Percentiles rank a stretch among this genome's conserved stretches.
Conservation (phyloP, 2,113 vertebrate species). For the Chionomys nivalis region DNA sequence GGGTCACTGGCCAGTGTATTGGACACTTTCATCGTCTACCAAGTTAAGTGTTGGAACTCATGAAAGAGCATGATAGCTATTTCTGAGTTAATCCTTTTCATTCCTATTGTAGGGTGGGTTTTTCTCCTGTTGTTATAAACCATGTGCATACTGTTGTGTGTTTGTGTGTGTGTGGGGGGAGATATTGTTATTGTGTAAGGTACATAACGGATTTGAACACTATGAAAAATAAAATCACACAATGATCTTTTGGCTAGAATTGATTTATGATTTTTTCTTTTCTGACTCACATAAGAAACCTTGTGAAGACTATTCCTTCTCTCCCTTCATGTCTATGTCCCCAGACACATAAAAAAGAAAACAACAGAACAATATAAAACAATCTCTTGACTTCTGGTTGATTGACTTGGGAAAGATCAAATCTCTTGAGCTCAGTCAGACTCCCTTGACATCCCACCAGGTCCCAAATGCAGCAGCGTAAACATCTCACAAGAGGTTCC, state of each 20-base stretch:
- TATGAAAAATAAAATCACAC: conserved; percentile 47
- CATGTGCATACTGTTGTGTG: not conserved
- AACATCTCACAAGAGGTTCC: not conserved
- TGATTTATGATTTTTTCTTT: conserved; percentile 26
- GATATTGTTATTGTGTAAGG: conserved; percentile 36
- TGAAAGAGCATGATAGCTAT: not conserved
- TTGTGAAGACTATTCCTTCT: not conserved
- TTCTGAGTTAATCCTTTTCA: not conserved
- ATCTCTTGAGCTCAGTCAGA: not conserved
- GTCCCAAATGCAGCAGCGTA: conserved; percentile 18
- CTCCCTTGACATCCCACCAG: not conserved
- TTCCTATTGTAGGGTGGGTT: conserved; percentile 21
- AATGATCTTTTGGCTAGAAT: not conserved
- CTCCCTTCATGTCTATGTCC: not conserved
- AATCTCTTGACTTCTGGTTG: not conserved
- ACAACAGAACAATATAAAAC: not conserved
- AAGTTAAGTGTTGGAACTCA: not conserved
- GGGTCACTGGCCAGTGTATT: not conserved
- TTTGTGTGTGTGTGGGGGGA: not conserved
- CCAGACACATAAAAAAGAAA: conserved; percentile 12
- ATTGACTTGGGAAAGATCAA: not conserved
- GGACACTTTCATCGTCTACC: not conserved
- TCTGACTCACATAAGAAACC: not conserved
- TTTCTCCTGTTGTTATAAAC: conserved; percentile 35
- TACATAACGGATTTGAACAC: conserved; percentile 32